A percentile compares a stretch with the other conserved stretches of the same genome.
phyloP scores from a whole-genome alignment of 2,888 invertebrate species.

The Ypsolopha scabrella region DNA sequence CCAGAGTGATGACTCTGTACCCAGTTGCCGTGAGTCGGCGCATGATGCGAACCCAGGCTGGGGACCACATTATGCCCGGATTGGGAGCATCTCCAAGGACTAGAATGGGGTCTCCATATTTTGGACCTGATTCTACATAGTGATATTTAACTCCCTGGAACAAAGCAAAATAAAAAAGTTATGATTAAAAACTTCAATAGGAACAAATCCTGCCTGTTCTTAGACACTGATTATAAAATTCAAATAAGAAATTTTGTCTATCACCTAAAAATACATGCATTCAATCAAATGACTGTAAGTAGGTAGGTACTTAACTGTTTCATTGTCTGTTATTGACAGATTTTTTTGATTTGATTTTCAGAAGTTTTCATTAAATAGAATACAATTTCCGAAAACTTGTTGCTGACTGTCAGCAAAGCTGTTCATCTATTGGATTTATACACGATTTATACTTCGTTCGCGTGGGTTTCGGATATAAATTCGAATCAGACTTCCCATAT shows the following conservation, averaged over 20 bases:
- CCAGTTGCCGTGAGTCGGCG: conserved; percentile 35
- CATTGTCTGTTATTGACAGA: too few species aligned
- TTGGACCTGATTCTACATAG: conserved; percentile 56
- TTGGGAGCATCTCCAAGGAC: conserved; percentile 58
- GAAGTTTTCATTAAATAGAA: too few species aligned
- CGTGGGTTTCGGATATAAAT: too few species aligned
- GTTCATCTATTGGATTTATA: too few species aligned
- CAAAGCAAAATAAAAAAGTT: conserved; percentile 5
- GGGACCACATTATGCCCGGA: conserved; percentile 39
- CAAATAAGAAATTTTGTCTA: background rate
- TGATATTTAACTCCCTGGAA: conserved; percentile 61
- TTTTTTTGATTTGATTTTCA: too few species aligned
- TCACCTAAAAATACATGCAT: background rate
- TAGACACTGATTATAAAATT: too few species aligned
- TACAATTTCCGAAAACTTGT: too few species aligned
- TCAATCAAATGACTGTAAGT: background rate
- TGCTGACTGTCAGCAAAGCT: too few species aligned
- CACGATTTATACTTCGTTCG: too few species aligned
- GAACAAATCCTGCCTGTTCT: background rate
- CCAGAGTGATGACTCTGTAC: conserved; percentile 48
- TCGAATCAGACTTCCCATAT: too few species aligned
- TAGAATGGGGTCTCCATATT: conserved; percentile 36
- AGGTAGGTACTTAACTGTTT: too few species aligned
- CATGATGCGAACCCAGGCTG: conserved; percentile 42
- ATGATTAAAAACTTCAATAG: background rate